Conservation (phyloP, 2,888 invertebrate species). For the Ephialtes manifestator region DNA sequence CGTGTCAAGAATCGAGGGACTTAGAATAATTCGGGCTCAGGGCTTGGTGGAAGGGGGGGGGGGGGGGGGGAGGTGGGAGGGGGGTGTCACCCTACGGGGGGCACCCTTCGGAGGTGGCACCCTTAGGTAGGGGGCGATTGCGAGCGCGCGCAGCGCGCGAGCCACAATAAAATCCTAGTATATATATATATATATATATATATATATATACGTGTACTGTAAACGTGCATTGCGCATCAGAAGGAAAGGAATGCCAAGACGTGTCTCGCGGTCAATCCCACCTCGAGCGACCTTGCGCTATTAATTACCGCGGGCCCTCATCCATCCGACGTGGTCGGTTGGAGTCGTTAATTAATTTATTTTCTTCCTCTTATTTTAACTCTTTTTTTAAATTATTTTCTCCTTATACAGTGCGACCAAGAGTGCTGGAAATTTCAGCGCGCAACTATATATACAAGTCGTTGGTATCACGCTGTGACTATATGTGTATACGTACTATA, state of each 20-base stretch:
- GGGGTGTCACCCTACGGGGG: no score
- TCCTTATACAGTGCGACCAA: not conserved
- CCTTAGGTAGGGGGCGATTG: no score
- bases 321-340: slow-evolving; percentile 52
- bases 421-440: slow-evolving; percentile 16
- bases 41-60: no score
- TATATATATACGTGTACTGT: not conserved
- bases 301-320: slow-evolving; percentile 76
- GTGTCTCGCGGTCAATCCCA: slow-evolving; percentile 70
- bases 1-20: no score
- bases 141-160: no score
- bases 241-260: slow-evolving; percentile 63
- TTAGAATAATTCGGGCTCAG: no score
- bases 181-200: no score
- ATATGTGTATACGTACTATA: not conserved
- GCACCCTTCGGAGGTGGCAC: no score
- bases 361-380: slow-evolving; percentile 22
- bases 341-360: slow-evolving; percentile 71
- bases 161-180: no score
- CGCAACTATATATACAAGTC: slow-evolving; percentile 1
- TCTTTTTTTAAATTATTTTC: slow-evolving; percentile 22
- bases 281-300: slow-evolving; percentile 73
- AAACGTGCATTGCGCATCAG: slow-evolving; percentile 56
- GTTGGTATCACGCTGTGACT: not conserved
- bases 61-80: no score